These are phyloP conservation scores for Dicycla oo DNA, from an alignment of 2,888 invertebrate species.

Conservation along the genomic window DNA sequence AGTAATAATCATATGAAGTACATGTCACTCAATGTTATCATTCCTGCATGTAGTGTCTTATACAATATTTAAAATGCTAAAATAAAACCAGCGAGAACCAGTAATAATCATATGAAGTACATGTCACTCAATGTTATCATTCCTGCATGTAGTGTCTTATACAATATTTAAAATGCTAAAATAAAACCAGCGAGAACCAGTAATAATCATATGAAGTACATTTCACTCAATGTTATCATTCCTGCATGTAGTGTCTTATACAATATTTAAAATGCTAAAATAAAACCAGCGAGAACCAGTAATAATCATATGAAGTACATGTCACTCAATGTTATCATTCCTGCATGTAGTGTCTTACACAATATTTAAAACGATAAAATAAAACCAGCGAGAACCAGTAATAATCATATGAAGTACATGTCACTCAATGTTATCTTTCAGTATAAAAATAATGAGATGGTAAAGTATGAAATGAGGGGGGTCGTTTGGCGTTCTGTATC, in stretches of 20 bases:
- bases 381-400: constrained; percentile 9
- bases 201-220: constrained; percentile 38
- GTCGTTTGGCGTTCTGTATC: constrained; percentile 62
- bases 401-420: constrained; percentile 38
- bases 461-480: constrained; percentile 66
- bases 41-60: too few species aligned
- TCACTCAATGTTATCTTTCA: constrained; percentile 56
- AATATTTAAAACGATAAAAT: background rate
- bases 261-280: background rate
- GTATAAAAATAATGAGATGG: constrained; percentile 69
- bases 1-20: constrained; percentile 37
- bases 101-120: constrained; percentile 36
- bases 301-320: constrained; percentile 38
- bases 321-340: constrained; percentile 55
- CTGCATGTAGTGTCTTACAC: too few species aligned
- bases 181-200: constrained; percentile 5
- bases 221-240: constrained; percentile 55
- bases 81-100: constrained; percentile 5
- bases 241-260: too few species aligned
- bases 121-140: constrained; percentile 55
- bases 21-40: constrained; percentile 55
- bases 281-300: constrained; percentile 7
- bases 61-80: background rate
- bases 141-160: too few species aligned
- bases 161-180: background rate